phyloP scores from a whole-genome alignment of 1,140 invertebrate genomes.

The Procambarus clarkii region DNA sequence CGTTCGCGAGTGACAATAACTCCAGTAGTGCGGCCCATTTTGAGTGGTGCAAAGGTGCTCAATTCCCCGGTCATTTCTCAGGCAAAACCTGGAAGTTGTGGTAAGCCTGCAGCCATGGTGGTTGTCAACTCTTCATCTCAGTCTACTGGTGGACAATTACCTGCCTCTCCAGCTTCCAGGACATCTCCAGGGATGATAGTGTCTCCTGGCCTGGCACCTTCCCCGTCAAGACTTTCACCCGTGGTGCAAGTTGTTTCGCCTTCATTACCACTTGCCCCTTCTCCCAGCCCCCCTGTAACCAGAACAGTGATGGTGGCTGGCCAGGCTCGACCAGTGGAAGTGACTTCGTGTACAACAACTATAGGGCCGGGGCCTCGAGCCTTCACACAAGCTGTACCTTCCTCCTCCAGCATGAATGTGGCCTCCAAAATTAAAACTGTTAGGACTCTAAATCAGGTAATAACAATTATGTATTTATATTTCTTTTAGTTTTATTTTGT shows the following conservation, averaged over 20 bases:
- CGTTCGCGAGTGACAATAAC: slow-evolving; percentile 39
- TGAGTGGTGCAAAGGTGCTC: slow-evolving; percentile 32
- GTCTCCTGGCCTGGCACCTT: slow-evolving; percentile 2
- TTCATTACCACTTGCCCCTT: background rate
- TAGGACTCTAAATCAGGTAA: slow-evolving; percentile 50
- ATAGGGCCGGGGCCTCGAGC: slow-evolving; percentile 15
- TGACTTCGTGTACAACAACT: background rate
- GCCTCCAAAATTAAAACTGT: slow-evolving; percentile 50
- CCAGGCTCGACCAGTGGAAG: slow-evolving; percentile 14
- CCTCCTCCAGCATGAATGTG: slow-evolving; percentile 8
- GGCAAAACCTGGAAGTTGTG: slow-evolving; percentile 14
- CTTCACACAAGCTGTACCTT: slow-evolving; percentile 15
- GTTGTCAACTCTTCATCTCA: slow-evolving; percentile 41
- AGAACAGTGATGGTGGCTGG: slow-evolving; percentile 48
- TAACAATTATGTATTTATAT: background rate
- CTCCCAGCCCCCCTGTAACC: slow-evolving; percentile 27
- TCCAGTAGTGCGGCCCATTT: slow-evolving; percentile 27
- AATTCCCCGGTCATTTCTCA: slow-evolving; percentile 30
- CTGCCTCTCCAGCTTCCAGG: slow-evolving; percentile 36
- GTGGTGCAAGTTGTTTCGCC: slow-evolving; percentile 56
- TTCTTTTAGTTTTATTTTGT: background rate
- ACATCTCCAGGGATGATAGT: slow-evolving; percentile 28
- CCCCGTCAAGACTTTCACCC: slow-evolving; percentile 52
- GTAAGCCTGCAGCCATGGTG: slow-evolving; percentile 48
- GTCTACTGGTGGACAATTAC: slow-evolving; percentile 13